Base-by-base conservation (phyloP, 2,888 invertebrate species). In the Odontocolon sp. region DNA sequence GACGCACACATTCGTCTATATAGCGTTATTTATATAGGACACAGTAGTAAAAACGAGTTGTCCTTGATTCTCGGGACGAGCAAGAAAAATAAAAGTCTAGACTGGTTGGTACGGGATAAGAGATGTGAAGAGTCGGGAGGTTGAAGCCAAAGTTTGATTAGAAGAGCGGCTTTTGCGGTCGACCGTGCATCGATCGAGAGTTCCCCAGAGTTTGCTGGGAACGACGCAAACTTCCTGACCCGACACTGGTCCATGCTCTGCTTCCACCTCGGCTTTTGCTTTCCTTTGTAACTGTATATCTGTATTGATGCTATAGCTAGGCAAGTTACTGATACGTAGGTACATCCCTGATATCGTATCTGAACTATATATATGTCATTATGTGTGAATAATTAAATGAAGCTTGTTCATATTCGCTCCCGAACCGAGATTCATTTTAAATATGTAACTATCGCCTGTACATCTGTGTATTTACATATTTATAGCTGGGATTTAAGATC, bases 81-180 rank as follows among this genome's bases (percentile, higher is more conserved):
- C 67, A 45, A 18, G 14, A 33, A 11, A 64, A 45, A 40, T 38
- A 50, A 40, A 59, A 61, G 36, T 68, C 36, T 8, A 26, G 50
- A 66, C 56, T n/a, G 28, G 14, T 31, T 45, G 57, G 42, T 45
- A 59, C 11, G 38, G 26, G 3, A n/a, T 16, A 11, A 18, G 21
- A 23, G 23, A 28, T 14, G 14, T 56, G 50, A 36, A 40, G 54
- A 45, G 52, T 36, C 56, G 54, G 52, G 68, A 75, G 75, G 77
- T 70, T 56, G 66, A 50, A 73, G 54, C 40, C 52, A 66, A 69
- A 80, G 80, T 80, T 80, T 80, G 78, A 80, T 80, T 76, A 73
- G 76, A 66, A 61, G 59, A 52, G 75, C 68, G 64, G 68, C 73
- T 71, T 57, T 59, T 67, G 73, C 40, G 71, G 72, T 67, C 61